Base-by-base conservation (phyloP, 1,140 invertebrate genomes). In the Temnothorax nylanderi region DNA sequence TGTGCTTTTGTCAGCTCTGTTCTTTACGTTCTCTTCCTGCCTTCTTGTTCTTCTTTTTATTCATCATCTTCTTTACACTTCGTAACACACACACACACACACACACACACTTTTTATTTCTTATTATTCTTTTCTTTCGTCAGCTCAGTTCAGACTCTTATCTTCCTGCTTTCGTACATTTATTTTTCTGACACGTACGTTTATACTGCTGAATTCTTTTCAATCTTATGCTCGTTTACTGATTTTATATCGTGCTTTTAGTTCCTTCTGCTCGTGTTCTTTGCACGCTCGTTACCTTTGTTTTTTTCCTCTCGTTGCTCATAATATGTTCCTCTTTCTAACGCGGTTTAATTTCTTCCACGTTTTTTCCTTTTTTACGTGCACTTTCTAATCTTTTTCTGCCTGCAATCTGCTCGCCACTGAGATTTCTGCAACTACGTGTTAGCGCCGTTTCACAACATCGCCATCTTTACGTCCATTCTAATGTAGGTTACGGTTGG, bases 401-500 rank as follows among this genome's bases (percentile, higher is more conserved):
- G 13, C 37, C 41, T 41, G 76, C 44, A 78, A 78, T 32, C 26
- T 51, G 76, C n/a, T 72, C 56, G 87, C 60, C 44, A n/a, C 49
- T 34, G 11, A 26, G 44, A 62, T n/a, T 41, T 37, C 64, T 72
- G 47, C 86, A 60, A 85, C 32, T 65, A 58, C 32, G 56, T 56
- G 86, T 88, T 81, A 77, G 49, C 71, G 76, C 13, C 85, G 65
- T 92, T 93, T 92, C 91, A 86, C 87, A 92, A 91, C 88, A 88
- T 88, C 62, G 58, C 82, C 77, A 88, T 85, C 64, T 54, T 80
- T 76, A 75, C 32, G 10, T 41, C 49, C 51, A 58, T 72, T 90
- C 88, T 87, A 90, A 92, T 92, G 77, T 92, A 85, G 88, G 65
- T 88, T 86, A 87, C 78, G 32, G 49, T 81, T 90, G 85, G 75